These are phyloP conservation scores for Nymphalis io DNA, from an alignment of 1,140 invertebrate species.

Conservation along the genomic window DNA sequence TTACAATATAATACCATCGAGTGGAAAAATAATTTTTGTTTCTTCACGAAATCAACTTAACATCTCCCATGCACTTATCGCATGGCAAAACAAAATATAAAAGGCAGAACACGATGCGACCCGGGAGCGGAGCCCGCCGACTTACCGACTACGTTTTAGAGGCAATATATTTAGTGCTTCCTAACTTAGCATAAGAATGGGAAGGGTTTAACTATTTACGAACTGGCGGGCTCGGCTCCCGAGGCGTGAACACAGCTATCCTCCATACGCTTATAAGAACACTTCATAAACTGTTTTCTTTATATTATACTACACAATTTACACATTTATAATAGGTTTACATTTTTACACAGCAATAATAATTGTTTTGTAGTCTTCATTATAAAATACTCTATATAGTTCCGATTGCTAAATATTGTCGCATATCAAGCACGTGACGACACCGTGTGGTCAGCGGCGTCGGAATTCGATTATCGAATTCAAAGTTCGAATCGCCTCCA, in stretches of 20 bases:
- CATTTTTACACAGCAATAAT: constrained; percentile 80
- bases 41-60: constrained; percentile 72
- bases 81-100: constrained; percentile 68
- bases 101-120: constrained; percentile 52
- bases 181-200: constrained; percentile 40
- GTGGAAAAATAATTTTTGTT: constrained; percentile 80
- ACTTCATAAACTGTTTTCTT: constrained; percentile 78
- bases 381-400: constrained; percentile 76
- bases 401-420: constrained; percentile 79
- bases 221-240: constrained; percentile 29
- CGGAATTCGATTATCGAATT: constrained; percentile 58
- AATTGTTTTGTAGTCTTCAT: constrained; percentile 77
- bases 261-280: constrained; percentile 75
- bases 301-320: constrained; percentile 80
- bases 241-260: constrained; percentile 26
- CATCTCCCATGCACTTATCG: constrained; percentile 57
- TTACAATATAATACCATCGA: constrained; percentile 72
- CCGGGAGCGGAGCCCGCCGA: constrained; percentile 1
- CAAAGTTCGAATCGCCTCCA: constrained; percentile 45
- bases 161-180: constrained; percentile 38
- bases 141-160: constrained; percentile 31
- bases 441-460: constrained; percentile 59
- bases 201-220: constrained; percentile 44
- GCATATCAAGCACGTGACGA: constrained; percentile 73
- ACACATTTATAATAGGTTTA: constrained; percentile 79